Evolutionary conservation across 2,888 invertebrate genomes (phyloP), one percentile per base, ranked within the genome.

Genomic region (Leucophenga maculata): DNA sequence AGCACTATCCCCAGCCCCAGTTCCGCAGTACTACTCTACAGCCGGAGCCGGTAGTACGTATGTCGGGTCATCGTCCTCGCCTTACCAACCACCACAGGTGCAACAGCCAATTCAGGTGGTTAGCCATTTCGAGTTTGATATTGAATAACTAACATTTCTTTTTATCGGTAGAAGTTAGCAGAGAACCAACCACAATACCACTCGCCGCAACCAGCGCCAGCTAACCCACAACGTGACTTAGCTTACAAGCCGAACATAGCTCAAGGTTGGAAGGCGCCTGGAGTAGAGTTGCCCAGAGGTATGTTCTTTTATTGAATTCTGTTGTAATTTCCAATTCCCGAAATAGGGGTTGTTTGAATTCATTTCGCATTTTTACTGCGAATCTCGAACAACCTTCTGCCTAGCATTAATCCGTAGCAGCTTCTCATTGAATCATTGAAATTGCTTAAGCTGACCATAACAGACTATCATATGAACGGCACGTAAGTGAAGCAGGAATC

Each of bases 211-310:
- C 69, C 70, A 18, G 66, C 71, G 3, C 50, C 69, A 3, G 75
- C 70, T 16, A 83, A 82, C 64, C 84, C 79, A 13, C 85, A 85
- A 77, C 78, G 88, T 26, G 88, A 87, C 69, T 78, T 89, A 52
- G 88, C 88, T 1, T 89, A 89, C 55, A 88, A 87, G 64, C 88
- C 88, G 57, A 87, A 78, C 69, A 83, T 89, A 62, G 85, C 88
- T n/a, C 88, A 88, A 69, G 88, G 88, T 39, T 89, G 88, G 88
- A 87, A 85, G 70, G 84, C 88, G 44, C 87, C 86, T n/a, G 83
- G 80, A 73, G 79, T 87, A 64, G 78, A 82, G 68, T 76, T 89
- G 62, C 88, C 89, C 26, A 86, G 80, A 81, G 88, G 88, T 88
- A 78, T 78, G 73, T 69, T 65, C 64, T 54, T 11, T 11, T 9